These are phyloP conservation scores for Aleiodes leptofemur DNA, from an alignment of 2,888 invertebrate species.

Conservation along the genomic window DNA sequence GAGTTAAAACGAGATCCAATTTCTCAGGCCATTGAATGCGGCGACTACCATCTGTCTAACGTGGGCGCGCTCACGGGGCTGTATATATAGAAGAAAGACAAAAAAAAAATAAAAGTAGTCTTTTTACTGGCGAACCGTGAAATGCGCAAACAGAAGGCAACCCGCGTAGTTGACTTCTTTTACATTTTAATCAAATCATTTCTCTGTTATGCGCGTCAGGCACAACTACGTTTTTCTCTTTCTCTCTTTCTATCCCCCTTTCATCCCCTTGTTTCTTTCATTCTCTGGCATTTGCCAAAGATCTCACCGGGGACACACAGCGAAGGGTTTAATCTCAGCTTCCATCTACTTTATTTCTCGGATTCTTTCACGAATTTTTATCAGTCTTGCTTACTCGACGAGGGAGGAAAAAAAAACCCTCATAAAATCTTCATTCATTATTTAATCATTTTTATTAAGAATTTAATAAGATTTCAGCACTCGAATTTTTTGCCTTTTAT, in stretches of 20 bases:
- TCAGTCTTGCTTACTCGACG: constrained; percentile 1
- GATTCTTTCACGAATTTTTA: constrained; percentile 10
- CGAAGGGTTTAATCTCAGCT: constrained; percentile 68
- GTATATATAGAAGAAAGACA: constrained; percentile 1
- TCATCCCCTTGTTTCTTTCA: no score
- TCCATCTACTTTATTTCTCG: constrained; percentile 17
- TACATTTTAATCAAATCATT: constrained; percentile 76
- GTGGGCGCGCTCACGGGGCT: constrained; percentile 58
- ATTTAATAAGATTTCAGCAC: neutral
- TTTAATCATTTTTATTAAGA: neutral
- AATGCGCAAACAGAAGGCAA: constrained; percentile 75
- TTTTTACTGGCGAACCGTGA: constrained; percentile 75
- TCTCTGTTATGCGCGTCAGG: constrained; percentile 71
- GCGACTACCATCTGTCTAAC: constrained; percentile 75
- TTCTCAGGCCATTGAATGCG: constrained; percentile 76
- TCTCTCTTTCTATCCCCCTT: neutral
- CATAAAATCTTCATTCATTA: neutral
- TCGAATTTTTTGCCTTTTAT: constrained; percentile 10
- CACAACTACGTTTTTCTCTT: constrained; percentile 43
- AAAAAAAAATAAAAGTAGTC: constrained; percentile 45
- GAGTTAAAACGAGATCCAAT: constrained; percentile 76
- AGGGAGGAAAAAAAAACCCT: no score
- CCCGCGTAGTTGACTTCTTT: constrained; percentile 64
- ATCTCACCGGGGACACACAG: constrained; percentile 66
- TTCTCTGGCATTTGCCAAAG: constrained; percentile 53